Conservation (phyloP, 2,113 vertebrate species). For the Pitta sordida region DNA sequence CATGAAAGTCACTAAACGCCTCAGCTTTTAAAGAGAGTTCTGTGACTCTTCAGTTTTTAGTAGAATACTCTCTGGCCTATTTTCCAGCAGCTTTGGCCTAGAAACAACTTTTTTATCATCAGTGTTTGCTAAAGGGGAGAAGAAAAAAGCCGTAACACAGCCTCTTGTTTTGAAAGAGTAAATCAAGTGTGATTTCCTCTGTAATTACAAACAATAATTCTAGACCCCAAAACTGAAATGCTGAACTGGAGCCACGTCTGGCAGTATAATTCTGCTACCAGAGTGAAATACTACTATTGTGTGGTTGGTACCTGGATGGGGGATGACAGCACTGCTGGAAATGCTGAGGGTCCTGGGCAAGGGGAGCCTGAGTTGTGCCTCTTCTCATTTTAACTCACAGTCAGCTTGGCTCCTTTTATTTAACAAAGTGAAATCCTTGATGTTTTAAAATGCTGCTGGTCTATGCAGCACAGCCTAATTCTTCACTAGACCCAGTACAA, state of each 20-base stretch:
- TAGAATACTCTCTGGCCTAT: background rate
- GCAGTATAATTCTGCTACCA: background rate
- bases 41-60: background rate
- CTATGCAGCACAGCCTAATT: background rate
- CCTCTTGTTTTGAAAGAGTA: background rate
- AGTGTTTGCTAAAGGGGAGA: background rate
- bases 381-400: background rate
- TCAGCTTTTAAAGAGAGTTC: background rate
- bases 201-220: background rate
- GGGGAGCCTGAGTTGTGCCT: background rate
- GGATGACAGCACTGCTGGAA: accelerated
- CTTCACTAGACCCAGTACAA: background rate
- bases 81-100: background rate
- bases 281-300: background rate
- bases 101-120: background rate
- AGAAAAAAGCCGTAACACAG: background rate
- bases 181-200: background rate
- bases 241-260: background rate
- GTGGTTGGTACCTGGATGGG: background rate
- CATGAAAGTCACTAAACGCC: background rate
- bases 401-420: background rate
- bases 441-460: background rate
- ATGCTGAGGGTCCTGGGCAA: background rate
- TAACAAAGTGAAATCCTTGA: background rate
- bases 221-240: background rate